These are phyloP conservation scores for Chrysopa pallens DNA, from an alignment of 1,140 invertebrate genomes.

Conservation along the genomic window DNA sequence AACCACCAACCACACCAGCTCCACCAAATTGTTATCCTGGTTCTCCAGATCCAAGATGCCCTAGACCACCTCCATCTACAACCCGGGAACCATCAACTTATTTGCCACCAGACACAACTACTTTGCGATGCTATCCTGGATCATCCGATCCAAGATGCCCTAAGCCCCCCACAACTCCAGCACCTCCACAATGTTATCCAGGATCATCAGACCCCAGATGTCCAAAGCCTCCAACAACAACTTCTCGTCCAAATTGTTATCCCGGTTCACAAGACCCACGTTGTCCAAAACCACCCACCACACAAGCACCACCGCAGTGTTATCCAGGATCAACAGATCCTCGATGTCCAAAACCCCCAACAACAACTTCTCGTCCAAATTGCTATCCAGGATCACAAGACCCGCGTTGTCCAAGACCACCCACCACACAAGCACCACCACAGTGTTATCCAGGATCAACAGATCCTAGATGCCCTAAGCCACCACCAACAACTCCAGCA, in stretches of 20 bases:
- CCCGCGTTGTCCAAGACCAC: slow-evolving; percentile 14
- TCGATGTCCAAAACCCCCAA: too few species aligned
- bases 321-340: slow-evolving; percentile 19
- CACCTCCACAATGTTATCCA: slow-evolving; percentile 14
- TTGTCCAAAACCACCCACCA: slow-evolving; percentile 10
- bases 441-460: slow-evolving; percentile 19
- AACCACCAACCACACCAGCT: slow-evolving; percentile 9
- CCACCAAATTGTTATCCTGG: slow-evolving; percentile 14
- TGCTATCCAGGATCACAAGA: slow-evolving; percentile 18
- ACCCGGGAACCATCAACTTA: background rate
- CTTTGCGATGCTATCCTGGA: slow-evolving; percentile 12
- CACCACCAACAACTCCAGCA: slow-evolving; percentile 10
- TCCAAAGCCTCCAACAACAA: slow-evolving; percentile 9
- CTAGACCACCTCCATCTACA: slow-evolving; percentile 6
- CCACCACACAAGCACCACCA: slow-evolving; percentile 6
- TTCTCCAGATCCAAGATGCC: slow-evolving; percentile 18
- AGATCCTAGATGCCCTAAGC: slow-evolving; percentile 15
- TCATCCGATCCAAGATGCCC: slow-evolving; percentile 16
- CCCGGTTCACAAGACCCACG: slow-evolving; percentile 16
- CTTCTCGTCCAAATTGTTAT: slow-evolving; percentile 6
- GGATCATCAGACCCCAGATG: slow-evolving; percentile 17
- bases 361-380: too few species aligned
- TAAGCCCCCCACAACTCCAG: slow-evolving; percentile 3
- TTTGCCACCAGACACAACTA: slow-evolving; percentile 3
- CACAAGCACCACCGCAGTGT: slow-evolving; percentile 7